Evolutionary conservation across 2,113 vertebrate species (phyloP).

Genomic region (Mesoclemmys tuberculata): DNA sequence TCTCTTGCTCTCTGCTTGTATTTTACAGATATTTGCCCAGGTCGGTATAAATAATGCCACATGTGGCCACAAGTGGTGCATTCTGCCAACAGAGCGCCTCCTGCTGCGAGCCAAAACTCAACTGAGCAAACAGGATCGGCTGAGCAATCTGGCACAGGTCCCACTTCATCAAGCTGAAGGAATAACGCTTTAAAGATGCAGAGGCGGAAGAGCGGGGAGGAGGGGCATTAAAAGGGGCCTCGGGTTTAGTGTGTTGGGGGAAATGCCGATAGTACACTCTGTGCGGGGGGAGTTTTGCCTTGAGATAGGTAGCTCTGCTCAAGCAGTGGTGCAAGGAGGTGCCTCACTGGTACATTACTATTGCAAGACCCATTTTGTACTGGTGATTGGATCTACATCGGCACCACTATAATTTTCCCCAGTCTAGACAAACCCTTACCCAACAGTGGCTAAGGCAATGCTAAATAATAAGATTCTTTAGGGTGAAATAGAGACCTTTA

Average conservation of each 20-base stretch:
- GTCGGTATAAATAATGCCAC: background rate
- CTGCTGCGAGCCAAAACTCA: conserved; percentile 7
- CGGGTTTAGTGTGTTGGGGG: background rate
- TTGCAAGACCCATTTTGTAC: background rate
- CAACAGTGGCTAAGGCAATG: background rate
- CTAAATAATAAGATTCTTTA: background rate
- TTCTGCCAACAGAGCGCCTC: background rate
- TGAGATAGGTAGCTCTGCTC: background rate
- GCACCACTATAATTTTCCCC: background rate
- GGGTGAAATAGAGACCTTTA: background rate
- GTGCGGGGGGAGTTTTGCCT: background rate
- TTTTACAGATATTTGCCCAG: background rate
- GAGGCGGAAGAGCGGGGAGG: background rate
- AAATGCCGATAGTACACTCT: background rate
- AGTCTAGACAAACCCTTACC: background rate
- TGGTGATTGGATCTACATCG: rapidly evolving
- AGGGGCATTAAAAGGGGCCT: background rate
- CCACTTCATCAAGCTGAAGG: background rate
- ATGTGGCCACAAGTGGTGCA: background rate
- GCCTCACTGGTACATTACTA: rapidly evolving
- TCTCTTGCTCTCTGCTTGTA: background rate
- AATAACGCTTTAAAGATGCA: background rate
- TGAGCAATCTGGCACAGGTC: conserved; percentile 12
- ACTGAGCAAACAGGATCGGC: background rate
- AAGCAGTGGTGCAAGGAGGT: background rate